A percentile compares a stretch with the other conserved stretches of the same genome.
phyloP scores from a whole-genome alignment of 2,888 invertebrate species.

The Artemia sinica region DNA sequence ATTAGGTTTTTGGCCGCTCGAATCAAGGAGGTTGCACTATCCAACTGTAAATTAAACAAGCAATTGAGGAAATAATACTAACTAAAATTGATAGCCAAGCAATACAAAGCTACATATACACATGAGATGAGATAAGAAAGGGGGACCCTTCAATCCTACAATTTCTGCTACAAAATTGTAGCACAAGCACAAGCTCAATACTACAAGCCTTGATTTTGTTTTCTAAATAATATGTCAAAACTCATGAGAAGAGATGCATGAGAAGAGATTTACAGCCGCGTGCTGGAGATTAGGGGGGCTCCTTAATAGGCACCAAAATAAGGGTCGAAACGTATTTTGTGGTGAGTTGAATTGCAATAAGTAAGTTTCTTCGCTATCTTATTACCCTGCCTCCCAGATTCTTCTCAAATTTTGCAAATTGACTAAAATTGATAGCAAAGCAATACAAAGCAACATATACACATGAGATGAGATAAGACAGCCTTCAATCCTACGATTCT shows the following conservation, averaged over 20 bases:
- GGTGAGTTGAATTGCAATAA: not conserved
- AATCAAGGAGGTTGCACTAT: slow-evolving; percentile 94
- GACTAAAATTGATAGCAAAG: too few species aligned
- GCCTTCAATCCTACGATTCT: too few species aligned
- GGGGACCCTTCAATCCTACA: too few species aligned
- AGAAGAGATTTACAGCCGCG: not conserved
- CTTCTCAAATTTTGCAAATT: not conserved
- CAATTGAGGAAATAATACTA: not conserved
- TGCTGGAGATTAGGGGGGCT: not conserved
- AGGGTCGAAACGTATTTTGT: not conserved
- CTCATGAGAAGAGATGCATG: too few species aligned
- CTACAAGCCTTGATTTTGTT: too few species aligned
- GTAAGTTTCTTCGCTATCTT: not conserved
- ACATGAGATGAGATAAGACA: too few species aligned
- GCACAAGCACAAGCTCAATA: too few species aligned
- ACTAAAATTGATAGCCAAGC: slow-evolving; percentile 1
- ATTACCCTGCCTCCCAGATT: not conserved
- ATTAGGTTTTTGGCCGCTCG: slow-evolving; percentile 98
- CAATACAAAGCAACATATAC: too few species aligned
- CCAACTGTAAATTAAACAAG: slow-evolving; percentile 44
- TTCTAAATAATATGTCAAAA: too few species aligned
- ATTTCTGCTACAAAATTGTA: too few species aligned
- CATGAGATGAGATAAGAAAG: too few species aligned
- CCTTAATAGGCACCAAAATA: not conserved
- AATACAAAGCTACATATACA: too few species aligned